Conservation (phyloP, 2,797 vertebrate species). For the Anguilla pacifica region DNA sequence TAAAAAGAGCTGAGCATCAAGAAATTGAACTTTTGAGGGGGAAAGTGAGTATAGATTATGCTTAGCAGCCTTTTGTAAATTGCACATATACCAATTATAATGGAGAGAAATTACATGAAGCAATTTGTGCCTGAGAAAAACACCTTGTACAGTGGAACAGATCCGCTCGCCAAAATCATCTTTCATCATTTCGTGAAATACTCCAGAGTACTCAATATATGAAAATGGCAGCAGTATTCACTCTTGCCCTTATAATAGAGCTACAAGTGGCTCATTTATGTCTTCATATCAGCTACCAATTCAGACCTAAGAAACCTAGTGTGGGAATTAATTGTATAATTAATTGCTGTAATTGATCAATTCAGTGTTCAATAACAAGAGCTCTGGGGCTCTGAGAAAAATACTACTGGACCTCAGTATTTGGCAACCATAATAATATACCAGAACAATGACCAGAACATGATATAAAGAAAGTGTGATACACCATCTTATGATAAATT, state of each 20-base stretch:
- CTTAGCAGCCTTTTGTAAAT: background rate
- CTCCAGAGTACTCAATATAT: background rate
- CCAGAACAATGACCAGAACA: background rate
- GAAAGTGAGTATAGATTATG: background rate
- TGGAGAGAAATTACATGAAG: background rate
- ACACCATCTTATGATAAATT: background rate
- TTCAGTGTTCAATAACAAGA: background rate
- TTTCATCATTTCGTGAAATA: slow-evolving; percentile 21
- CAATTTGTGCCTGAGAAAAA: slow-evolving; percentile 39
- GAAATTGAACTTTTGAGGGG: background rate
- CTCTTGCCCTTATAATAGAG: background rate
- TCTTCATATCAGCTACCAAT: background rate
- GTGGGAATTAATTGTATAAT: background rate
- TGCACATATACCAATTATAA: background rate
- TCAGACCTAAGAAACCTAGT: background rate
- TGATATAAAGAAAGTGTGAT: too few relatives aligned
- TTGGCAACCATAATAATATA: background rate
- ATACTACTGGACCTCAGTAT: background rate
- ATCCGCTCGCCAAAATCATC: slow-evolving; percentile 48
- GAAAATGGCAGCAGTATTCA: background rate
- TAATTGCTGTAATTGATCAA: background rate
- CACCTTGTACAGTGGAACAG: slow-evolving; percentile 61
- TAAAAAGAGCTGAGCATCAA: background rate
- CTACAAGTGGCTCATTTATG: background rate
- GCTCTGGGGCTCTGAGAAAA: background rate